phyloP scores from a whole-genome alignment of 2,113 vertebrate genomes.

The Puntigrus tetrazona region DNA sequence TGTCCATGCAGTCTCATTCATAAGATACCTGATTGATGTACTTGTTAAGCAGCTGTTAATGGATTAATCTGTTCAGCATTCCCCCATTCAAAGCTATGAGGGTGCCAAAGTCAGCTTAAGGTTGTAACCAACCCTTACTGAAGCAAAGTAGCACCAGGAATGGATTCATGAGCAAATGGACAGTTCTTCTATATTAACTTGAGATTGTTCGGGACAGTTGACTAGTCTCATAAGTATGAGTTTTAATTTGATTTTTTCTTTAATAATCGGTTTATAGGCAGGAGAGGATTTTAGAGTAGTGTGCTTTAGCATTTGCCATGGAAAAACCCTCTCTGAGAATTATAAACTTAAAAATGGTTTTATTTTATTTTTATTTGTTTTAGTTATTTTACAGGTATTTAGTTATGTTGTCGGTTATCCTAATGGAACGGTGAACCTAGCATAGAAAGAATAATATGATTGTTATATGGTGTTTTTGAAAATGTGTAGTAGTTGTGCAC shows the following conservation, averaged over 20 bases:
- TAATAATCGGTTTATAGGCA: background rate
- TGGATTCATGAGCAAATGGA: background rate
- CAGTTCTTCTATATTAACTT: background rate
- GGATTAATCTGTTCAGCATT: constrained; percentile 19
- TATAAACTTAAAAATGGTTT: background rate
- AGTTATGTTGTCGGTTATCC: background rate
- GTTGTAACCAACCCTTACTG: background rate
- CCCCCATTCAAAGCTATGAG: background rate
- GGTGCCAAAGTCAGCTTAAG: background rate
- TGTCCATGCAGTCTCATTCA: background rate
- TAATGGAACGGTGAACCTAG: background rate
- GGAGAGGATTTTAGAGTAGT: background rate
- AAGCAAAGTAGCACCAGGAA: background rate
- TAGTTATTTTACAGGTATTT: background rate
- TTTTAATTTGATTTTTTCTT: background rate
- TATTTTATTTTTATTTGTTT: no score
- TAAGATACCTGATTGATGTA: constrained; percentile 2
- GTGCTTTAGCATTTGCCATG: background rate
- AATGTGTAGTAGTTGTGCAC: background rate
- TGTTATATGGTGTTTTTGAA: background rate
- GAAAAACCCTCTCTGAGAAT: background rate
- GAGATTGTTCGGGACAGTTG: background rate
- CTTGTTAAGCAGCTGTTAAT: constrained; percentile 28
- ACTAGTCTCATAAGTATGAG: background rate
- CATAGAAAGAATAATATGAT: background rate